phyloP scores from a whole-genome alignment of 2,888 invertebrate genomes.

The Drosophila phalerata region DNA sequence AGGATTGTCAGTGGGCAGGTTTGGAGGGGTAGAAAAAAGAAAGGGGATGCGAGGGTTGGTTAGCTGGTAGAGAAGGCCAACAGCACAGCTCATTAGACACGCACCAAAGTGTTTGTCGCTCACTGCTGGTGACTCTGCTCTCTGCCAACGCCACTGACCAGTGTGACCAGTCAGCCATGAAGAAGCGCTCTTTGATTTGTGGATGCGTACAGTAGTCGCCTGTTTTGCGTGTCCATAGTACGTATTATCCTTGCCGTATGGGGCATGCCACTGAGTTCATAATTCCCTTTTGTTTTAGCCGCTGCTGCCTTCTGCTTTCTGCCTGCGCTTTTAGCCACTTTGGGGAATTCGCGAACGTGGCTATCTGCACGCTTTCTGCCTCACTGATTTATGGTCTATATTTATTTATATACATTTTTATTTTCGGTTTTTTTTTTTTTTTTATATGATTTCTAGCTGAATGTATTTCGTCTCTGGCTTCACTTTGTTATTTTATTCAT shows the following conservation, averaged over 20 bases:
- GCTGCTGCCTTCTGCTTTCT: not conserved
- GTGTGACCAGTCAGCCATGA: constrained; percentile 65
- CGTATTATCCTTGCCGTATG: constrained; percentile 18
- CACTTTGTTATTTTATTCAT: constrained; percentile 8
- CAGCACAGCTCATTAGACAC: constrained; percentile 79
- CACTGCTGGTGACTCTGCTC: not conserved
- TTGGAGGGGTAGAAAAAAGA: not conserved
- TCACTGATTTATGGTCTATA: constrained; percentile 77
- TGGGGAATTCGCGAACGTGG: constrained; percentile 34
- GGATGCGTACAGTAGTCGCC: constrained; percentile 28
- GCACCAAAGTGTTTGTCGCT: constrained; percentile 72
- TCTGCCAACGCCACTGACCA: constrained; percentile 36
- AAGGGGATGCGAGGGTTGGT: not conserved
- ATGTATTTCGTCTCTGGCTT: constrained; percentile 31
- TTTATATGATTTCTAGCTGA: constrained; percentile 48
- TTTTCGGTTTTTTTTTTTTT: constrained; percentile 44
- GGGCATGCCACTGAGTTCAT: constrained; percentile 25
- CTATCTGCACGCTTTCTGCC: constrained; percentile 72
- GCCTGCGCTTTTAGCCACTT: constrained; percentile 8
- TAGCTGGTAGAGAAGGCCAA: constrained; percentile 16
- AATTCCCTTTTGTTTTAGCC: constrained; percentile 59
- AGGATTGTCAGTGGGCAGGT: constrained; percentile 13
- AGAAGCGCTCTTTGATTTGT: constrained; percentile 70
- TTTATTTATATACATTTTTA: constrained; percentile 64
- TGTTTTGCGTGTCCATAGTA: constrained; percentile 46